Conservation (phyloP, 2,888 invertebrate genomes). For the Bursaphelenchus okinawaensis region DNA sequence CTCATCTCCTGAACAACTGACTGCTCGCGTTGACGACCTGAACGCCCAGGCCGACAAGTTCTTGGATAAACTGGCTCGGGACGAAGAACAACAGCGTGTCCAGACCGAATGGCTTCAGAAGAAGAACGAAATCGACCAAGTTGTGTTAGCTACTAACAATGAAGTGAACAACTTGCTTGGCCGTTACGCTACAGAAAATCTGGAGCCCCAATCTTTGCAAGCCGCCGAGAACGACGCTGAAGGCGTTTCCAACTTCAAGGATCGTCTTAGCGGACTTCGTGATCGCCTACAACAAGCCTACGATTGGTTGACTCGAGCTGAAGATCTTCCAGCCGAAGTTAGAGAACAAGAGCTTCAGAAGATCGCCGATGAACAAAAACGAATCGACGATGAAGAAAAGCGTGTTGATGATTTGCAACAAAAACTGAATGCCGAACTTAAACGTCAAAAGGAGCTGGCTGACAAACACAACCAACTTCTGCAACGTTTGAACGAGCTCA, state of each 20-base stretch:
- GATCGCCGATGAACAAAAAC: background rate
- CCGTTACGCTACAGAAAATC: background rate
- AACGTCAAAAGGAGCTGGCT: slow-evolving; percentile 16
- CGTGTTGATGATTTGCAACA: background rate
- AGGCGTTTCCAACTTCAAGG: background rate
- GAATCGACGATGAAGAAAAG: slow-evolving; percentile 4
- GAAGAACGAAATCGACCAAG: slow-evolving; percentile 1
- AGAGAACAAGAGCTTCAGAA: background rate
- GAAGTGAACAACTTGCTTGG: background rate
- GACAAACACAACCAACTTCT: background rate
- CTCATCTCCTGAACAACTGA: background rate
- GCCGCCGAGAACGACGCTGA: background rate
- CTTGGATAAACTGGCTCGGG: background rate
- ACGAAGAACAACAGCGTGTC: slow-evolving; percentile 1
- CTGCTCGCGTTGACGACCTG: background rate
- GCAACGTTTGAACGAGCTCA: background rate
- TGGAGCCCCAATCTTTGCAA: background rate
- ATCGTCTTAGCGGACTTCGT: background rate
- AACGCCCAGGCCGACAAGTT: background rate
- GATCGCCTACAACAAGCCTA: background rate
- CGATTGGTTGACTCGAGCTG: background rate
- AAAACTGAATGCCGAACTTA: slow-evolving; percentile 11
- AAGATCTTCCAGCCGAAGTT: background rate
- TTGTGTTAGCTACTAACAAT: background rate
- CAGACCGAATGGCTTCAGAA: slow-evolving; percentile 1